Base-by-base conservation (phyloP, 2,113 vertebrate genomes). In the Guaruba guarouba region DNA sequence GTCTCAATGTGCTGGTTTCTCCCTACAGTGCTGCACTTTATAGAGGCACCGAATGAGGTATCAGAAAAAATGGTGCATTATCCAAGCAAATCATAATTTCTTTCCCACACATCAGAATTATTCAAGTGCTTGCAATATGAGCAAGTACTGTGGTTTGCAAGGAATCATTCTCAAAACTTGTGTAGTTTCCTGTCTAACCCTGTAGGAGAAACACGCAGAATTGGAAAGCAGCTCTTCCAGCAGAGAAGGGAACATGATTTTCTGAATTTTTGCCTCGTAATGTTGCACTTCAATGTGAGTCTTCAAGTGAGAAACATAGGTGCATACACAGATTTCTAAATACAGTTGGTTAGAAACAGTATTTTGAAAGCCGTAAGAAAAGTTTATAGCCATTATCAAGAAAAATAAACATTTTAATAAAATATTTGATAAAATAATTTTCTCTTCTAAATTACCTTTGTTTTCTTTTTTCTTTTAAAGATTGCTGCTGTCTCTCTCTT, bases 31-130 rank as follows among this genome's bases (percentile, higher is more conserved):
- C 23, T 37, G 23, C 4, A 43, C 10, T 73, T 63, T 17, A 8
- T 15, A 62, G 25, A 22, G 4, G 13, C 8, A 57, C 11, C 57
- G 1, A 4, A 0, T 69, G 39, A 55, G 9, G 7, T 43, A 43
- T 43, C 28, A n/a, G 55, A 90, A 82, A 18, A 43, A 17, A 39
- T 1, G 16, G 27, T 48, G 9, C 8, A 49, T 11, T 18, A 39
- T 25, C 17, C n/a, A 28, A 73, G 29, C 11, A 84, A 82, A 37
- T n/a, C 0, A 0, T 41, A 0, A 29, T 90, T 88, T 85, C 24
- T 66, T 33, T 69, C 13, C 48, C 1, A 0, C 28, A 8, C 1
- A 1, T 3, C 8, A 43, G 25, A 73, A 63, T 52, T 62, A 57
- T 31, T 29, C 29, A 39, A 2, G 15, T 52, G 16, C 1, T n/a